A percentile compares a stretch with the other conserved stretches of the same genome.
Conservation (phyloP, 2,888 invertebrate genomes). For the Lottia scabra region DNA sequence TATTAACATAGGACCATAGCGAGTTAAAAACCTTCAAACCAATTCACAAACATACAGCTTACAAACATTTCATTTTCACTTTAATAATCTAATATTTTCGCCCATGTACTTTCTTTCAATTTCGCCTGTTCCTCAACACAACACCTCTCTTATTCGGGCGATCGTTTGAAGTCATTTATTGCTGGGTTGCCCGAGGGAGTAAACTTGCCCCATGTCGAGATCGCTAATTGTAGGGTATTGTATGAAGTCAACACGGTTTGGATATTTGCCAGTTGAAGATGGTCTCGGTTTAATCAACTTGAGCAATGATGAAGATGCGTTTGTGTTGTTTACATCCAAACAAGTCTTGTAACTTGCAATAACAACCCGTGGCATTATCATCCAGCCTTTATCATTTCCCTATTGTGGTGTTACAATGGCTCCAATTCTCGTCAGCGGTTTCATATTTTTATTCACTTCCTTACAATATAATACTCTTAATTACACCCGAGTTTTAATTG, state of each 20-base stretch:
- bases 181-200: neutral
- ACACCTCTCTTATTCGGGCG: neutral
- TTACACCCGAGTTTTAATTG: no score
- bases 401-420: neutral
- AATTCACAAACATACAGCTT: neutral
- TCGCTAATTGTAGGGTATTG: neutral
- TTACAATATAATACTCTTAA: no score
- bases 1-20: neutral
- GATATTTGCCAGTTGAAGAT: neutral
- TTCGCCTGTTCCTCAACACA: neutral
- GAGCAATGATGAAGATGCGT: neutral
- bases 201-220: neutral
- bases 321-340: neutral
- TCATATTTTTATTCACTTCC: no score
- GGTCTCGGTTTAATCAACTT: neutral
- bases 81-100: neutral
- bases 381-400: neutral
- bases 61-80: neutral
- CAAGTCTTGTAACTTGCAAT: neutral
- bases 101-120: neutral
- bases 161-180: conserved; percentile 5
- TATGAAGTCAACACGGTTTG: neutral
- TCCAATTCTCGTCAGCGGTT: no score
- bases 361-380: neutral
- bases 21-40: neutral